Conservation (phyloP, 2,113 vertebrate genomes). For the Percopsis transmontana region DNA sequence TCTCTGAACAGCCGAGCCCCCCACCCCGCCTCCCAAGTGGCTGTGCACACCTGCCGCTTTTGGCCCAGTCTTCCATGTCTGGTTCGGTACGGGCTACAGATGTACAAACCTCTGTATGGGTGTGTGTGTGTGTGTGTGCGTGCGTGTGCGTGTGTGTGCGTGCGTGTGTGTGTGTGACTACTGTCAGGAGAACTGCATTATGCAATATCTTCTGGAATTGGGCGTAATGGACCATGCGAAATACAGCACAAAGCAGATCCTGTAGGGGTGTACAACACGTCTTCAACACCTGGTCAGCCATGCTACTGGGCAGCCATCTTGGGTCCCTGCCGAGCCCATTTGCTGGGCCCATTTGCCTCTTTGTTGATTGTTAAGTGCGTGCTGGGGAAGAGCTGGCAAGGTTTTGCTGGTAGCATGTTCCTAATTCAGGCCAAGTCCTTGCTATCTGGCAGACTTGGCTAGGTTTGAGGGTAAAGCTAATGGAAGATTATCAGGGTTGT, state of each 20-base stretch:
- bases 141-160: constrained; percentile 5
- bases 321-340: too few relatives aligned
- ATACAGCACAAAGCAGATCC: constrained; percentile 64
- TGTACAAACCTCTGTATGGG: constrained; percentile 5
- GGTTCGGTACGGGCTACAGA: constrained; percentile 14
- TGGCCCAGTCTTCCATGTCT: constrained; percentile 32
- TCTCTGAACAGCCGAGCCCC: constrained; percentile 10
- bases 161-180: constrained; percentile 25
- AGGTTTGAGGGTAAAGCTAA: not conserved
- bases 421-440: constrained; percentile 10
- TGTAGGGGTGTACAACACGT: constrained; percentile 52
- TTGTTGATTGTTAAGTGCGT: constrained; percentile 45
- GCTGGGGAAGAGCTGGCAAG: not conserved
- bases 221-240: constrained; percentile 64
- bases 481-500: not conserved
- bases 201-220: constrained; percentile 54
- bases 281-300: constrained; percentile 69
- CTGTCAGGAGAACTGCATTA: constrained; percentile 47
- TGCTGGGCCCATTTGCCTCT: constrained; percentile 49
- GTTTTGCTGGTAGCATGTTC: constrained; percentile 20
- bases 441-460: not conserved
- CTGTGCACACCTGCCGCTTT: constrained; percentile 62
- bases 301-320: constrained; percentile 10
- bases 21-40: constrained; percentile 29
- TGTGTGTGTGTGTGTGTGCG: constrained; percentile 9